Percentiles rank a stretch among this genome's conserved stretches.
Conservation (phyloP, 2,797 vertebrate genomes). For the Meriones psammophilus region DNA sequence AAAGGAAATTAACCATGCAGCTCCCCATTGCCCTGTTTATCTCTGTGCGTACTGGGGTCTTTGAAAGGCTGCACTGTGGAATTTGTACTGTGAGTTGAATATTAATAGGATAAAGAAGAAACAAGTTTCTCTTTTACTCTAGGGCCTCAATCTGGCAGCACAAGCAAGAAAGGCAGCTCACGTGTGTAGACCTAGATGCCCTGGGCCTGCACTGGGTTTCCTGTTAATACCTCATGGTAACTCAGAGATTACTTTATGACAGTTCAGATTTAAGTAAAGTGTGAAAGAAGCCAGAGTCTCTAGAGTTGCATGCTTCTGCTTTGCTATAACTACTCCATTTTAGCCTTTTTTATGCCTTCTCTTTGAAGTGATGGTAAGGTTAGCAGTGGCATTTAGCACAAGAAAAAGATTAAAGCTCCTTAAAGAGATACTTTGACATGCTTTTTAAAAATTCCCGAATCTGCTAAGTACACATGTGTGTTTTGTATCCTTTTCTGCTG, state of each 20-base stretch:
- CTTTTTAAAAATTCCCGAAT: neutral
- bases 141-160: neutral
- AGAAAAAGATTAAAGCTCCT: conserved; percentile 11
- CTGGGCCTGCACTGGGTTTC: neutral
- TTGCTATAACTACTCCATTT: conserved; percentile 11
- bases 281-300: conserved; percentile 10
- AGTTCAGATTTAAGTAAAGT: conserved; percentile 34
- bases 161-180: neutral
- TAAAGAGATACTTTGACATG: conserved; percentile 21
- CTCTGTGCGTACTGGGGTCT: conserved; percentile 66
- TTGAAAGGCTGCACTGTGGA: conserved; percentile 74
- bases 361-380: conserved; percentile 24
- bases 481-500: conserved; percentile 26
- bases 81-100: conserved; percentile 80
- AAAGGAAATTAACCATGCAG: conserved; percentile 48
- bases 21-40: conserved; percentile 52
- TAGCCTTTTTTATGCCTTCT: neutral
- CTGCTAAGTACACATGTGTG: conserved; percentile 7
- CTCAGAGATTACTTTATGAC: neutral
- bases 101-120: conserved; percentile 81
- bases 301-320: conserved; percentile 9
- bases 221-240: neutral
- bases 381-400: neutral
- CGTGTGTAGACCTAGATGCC: neutral
- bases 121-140: conserved; percentile 57